Percentiles rank a stretch among this genome's conserved stretches.
Conservation (phyloP, 2,888 invertebrate genomes). For the Caenorhabditis sp. region DNA sequence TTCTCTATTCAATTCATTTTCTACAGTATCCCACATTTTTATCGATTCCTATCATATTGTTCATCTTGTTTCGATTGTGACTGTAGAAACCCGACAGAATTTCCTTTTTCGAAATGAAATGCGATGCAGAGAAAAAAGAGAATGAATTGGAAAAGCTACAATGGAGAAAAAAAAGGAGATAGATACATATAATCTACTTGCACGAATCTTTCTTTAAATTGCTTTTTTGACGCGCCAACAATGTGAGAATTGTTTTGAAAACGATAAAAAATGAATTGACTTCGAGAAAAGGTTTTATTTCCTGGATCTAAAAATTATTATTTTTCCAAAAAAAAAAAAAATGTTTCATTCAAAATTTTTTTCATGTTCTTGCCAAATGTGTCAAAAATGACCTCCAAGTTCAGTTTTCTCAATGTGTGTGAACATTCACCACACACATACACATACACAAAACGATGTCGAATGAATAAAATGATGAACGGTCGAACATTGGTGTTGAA, state of each 20-base stretch:
- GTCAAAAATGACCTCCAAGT: no score
- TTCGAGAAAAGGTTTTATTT: no score
- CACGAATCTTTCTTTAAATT: not conserved
- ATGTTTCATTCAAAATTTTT: no score
- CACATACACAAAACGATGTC: no score
- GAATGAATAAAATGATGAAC: no score
- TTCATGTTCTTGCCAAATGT: no score
- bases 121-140: not conserved
- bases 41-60: not conserved
- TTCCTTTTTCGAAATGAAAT: not conserved
- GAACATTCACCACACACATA: no score
- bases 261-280: not conserved
- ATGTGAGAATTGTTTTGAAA: not conserved
- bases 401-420: no score
- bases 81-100: not conserved
- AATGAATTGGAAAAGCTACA: not conserved
- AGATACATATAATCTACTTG: not conserved
- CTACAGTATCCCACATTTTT: not conserved
- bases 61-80: constrained; percentile 1
- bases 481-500: constrained; percentile 20
- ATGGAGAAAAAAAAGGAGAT: not conserved
- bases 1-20: not conserved
- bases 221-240: not conserved
- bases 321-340: no score
- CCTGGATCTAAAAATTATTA: no score